Percentiles rank a stretch among this genome's conserved stretches.
These are phyloP conservation scores for Drosophila acutilabella DNA, from an alignment of 2,888 invertebrate species.

Conservation along the genomic window DNA sequence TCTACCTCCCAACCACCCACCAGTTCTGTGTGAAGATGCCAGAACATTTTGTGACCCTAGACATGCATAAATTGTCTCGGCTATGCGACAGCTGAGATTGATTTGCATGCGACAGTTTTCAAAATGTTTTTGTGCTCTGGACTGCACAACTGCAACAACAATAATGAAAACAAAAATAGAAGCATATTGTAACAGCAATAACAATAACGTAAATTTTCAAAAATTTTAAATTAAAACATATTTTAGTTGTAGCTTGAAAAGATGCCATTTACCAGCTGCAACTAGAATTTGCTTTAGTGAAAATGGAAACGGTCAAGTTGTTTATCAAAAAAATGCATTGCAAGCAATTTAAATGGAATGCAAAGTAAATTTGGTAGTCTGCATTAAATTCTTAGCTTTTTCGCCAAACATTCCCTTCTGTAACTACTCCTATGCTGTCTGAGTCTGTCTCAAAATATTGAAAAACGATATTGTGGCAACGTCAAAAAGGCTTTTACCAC, in stretches of 20 bases:
- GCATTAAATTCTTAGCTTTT: constrained; percentile 21
- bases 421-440: not conserved
- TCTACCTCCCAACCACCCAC: not conserved
- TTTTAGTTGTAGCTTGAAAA: not conserved
- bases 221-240: constrained; percentile 69
- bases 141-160: not conserved
- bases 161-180: not conserved
- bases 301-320: constrained; percentile 35
- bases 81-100: constrained; percentile 72
- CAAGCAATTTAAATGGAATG: constrained; percentile 31
- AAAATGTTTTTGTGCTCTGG: constrained; percentile 46
- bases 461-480: constrained; percentile 77
- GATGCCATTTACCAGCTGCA: not conserved
- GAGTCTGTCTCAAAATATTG: constrained; percentile 57
- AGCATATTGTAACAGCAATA: constrained; percentile 11
- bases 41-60: constrained; percentile 49
- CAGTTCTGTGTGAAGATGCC: constrained; percentile 6
- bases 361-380: constrained; percentile 13
- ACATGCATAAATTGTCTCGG: constrained; percentile 75
- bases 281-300: too few species aligned
- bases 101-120: constrained; percentile 78
- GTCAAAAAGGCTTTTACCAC: constrained; percentile 75
- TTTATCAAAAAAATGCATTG: constrained; percentile 44
- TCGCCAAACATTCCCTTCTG: not conserved
- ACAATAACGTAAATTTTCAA: constrained; percentile 57